A percentile compares a stretch with the other conserved stretches of the same genome.
Conservation (phyloP, 2,113 vertebrate genomes). For the Melanotaenia duboulayi region DNA sequence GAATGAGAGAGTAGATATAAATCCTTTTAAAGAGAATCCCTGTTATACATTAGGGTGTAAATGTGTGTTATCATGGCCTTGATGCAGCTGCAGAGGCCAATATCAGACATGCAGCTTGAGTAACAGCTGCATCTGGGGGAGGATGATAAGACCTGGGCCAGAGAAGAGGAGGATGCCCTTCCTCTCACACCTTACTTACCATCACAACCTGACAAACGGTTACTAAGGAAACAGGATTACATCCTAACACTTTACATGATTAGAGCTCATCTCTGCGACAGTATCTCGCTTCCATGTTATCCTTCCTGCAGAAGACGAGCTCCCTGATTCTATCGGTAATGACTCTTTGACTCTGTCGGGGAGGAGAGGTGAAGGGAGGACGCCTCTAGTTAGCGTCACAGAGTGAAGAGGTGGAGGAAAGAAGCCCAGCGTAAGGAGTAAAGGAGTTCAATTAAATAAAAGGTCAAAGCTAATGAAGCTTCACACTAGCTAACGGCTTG, state of each 20-base stretch:
- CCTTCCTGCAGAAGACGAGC: constrained; percentile 23
- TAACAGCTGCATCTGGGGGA: constrained; percentile 59
- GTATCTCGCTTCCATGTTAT: constrained; percentile 15
- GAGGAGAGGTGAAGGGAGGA: constrained; percentile 8
- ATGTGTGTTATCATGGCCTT: constrained; percentile 60
- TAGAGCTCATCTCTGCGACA: constrained; percentile 46
- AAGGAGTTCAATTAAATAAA: constrained; percentile 70
- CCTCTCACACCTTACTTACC: constrained; percentile 32
- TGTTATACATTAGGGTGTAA: constrained; percentile 31
- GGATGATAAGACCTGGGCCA: constrained; percentile 70
- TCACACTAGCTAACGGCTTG: constrained; percentile 58
- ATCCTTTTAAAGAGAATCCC: constrained; percentile 65
- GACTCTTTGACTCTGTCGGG: constrained; percentile 1
- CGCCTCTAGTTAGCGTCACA: constrained; percentile 13
- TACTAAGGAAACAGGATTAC: constrained; percentile 74
- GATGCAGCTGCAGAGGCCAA: constrained; percentile 49
- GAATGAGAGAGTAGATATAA: constrained; percentile 52
- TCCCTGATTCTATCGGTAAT: constrained; percentile 8
- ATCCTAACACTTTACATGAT: constrained; percentile 49
- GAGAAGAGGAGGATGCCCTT: constrained; percentile 43
- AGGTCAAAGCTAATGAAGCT: constrained; percentile 79
- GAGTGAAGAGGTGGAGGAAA: constrained; percentile 22
- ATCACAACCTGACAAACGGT: constrained; percentile 65
- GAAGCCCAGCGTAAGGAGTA: constrained; percentile 20
- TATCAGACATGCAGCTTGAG: constrained; percentile 59